phyloP scores from a whole-genome alignment of 2,797 vertebrate genomes.

The Acomys russatus region DNA sequence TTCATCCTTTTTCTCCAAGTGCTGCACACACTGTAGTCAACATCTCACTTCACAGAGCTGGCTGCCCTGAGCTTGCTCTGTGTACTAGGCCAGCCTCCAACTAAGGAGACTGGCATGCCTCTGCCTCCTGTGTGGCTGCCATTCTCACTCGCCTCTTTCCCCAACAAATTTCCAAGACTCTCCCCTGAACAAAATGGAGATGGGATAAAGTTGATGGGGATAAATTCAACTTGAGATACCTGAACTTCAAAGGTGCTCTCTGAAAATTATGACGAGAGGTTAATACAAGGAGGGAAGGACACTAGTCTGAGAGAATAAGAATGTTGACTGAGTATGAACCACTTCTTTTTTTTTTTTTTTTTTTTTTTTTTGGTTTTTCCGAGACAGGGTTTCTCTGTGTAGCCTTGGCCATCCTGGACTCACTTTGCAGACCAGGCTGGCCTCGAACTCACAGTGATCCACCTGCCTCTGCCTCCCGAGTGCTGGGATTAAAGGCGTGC shows the following conservation, averaged over 20 bases:
- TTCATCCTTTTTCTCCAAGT: not conserved
- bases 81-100: not conserved
- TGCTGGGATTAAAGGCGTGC: too few species aligned
- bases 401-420: too few species aligned
- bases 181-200: constrained; percentile 27
- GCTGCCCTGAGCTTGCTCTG: not conserved
- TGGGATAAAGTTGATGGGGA: not conserved
- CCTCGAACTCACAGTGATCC: too few species aligned
- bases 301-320: not conserved
- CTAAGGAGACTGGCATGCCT: not conserved
- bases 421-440: too few species aligned
- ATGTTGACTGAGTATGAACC: not conserved
- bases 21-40: not conserved
- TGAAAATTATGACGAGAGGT: not conserved
- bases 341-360: too few species aligned
- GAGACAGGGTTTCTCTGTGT: too few species aligned
- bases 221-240: constrained; percentile 35
- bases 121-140: not conserved
- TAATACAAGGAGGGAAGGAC: not conserved
- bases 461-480: too few species aligned
- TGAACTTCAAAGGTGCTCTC: not conserved
- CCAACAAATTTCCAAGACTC: not conserved
- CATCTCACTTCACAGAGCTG: not conserved
- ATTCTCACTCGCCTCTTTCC: not conserved
- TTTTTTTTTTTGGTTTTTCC: too few species aligned